Conservation (phyloP, 35 echinoderm and acorn worm genomes). For the Diadema setosum region DNA sequence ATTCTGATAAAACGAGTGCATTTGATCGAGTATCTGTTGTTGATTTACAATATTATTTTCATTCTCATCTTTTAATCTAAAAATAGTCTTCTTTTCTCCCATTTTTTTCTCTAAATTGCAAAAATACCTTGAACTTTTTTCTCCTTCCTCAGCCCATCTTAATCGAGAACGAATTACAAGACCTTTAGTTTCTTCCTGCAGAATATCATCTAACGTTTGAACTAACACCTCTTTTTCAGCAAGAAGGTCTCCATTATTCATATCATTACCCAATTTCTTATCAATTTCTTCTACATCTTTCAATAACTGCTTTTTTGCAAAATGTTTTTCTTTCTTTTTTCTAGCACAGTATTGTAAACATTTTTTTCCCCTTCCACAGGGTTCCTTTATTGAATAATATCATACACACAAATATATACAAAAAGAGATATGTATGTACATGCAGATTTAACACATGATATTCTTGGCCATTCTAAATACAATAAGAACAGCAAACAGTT, state of each 20-base stretch:
- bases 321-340: background rate
- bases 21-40: background rate
- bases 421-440: too few relatives aligned
- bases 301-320: background rate
- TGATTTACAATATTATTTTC: background rate
- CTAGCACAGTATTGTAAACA: background rate
- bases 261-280: background rate
- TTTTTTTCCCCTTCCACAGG: too few relatives aligned
- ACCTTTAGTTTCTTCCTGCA: background rate
- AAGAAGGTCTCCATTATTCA: background rate
- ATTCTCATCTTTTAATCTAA: background rate
- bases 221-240: background rate
- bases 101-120: background rate
- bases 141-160: too few relatives aligned
- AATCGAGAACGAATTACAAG: too few relatives aligned
- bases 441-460: too few relatives aligned
- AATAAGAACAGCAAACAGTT: too few relatives aligned
- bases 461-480: too few relatives aligned
- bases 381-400: too few relatives aligned
- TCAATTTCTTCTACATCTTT: background rate
- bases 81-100: background rate
- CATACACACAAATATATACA: too few relatives aligned
- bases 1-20: background rate
- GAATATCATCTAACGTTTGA: background rate
- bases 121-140: background rate